phyloP scores from a whole-genome alignment of 1,140 invertebrate species.

The Zaprionus nigranus region DNA sequence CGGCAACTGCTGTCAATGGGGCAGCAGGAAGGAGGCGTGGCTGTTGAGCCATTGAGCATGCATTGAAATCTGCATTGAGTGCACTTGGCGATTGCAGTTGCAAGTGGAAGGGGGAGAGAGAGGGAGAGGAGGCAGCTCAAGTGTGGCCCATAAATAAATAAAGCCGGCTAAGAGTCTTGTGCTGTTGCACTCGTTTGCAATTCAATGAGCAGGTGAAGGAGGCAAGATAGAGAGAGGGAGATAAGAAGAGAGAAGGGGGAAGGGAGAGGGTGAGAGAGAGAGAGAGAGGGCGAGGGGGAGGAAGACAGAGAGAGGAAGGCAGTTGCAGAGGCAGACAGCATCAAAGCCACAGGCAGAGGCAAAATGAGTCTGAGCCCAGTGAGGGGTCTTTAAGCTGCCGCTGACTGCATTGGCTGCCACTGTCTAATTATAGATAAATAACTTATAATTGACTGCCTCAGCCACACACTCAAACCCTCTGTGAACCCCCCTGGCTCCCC shows the following conservation, averaged over 20 bases:
- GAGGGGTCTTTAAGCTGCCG: not conserved
- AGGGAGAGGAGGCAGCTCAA: slow-evolving; percentile 28
- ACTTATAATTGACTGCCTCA: slow-evolving; percentile 70
- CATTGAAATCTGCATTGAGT: slow-evolving; percentile 40
- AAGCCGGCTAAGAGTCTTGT: slow-evolving; percentile 13
- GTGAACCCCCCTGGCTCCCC: too few species aligned
- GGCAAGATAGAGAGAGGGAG: not conserved
- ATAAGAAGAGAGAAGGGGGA: not conserved
- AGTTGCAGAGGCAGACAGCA: not conserved
- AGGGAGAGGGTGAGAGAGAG: too few species aligned
- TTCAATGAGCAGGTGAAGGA: slow-evolving; percentile 8
- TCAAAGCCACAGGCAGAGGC: too few species aligned
- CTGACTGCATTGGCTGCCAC: slow-evolving; percentile 16
- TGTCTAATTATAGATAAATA: slow-evolving; percentile 78
- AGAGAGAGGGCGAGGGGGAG: too few species aligned
- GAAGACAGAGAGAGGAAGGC: not conserved
- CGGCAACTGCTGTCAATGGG: slow-evolving; percentile 5
- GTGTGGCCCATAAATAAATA: slow-evolving; percentile 66
- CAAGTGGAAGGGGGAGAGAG: not conserved
- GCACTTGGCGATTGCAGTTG: slow-evolving; percentile 30
- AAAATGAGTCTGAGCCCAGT: not conserved
- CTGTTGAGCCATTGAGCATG: slow-evolving; percentile 19
- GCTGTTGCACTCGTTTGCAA: slow-evolving; percentile 2
- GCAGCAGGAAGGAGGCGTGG: not conserved
- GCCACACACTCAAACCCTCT: slow-evolving; percentile 13